Percentiles rank a stretch among this genome's conserved stretches.
Evolutionary conservation across 2,113 vertebrate species (phyloP).

Genomic region (Ochotona curzoniae): DNA sequence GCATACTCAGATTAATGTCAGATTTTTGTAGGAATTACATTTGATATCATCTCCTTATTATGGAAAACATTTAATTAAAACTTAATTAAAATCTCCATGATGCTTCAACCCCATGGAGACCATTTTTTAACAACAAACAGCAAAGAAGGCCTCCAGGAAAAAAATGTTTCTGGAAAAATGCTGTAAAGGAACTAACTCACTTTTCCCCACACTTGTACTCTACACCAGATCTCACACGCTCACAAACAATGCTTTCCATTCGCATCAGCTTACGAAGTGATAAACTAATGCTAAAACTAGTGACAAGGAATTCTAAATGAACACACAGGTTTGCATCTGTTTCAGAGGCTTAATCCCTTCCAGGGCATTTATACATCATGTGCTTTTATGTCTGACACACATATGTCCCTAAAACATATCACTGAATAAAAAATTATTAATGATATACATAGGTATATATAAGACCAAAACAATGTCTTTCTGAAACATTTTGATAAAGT

Average conservation of each 20-base stretch:
- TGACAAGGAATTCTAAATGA: slow-evolving; percentile 12
- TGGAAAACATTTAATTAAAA: slow-evolving; percentile 82
- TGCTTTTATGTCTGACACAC: background rate
- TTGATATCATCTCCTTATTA: slow-evolving; percentile 71
- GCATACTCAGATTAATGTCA: slow-evolving; percentile 52
- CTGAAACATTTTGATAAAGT: slow-evolving; percentile 18
- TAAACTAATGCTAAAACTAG: background rate
- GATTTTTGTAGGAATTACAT: slow-evolving; percentile 70
- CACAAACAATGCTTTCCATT: background rate
- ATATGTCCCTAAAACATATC: background rate
- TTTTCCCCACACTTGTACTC: slow-evolving; percentile 27
- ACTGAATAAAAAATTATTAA: slow-evolving; percentile 29
- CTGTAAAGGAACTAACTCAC: background rate
- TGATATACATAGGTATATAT: background rate
- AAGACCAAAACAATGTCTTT: background rate
- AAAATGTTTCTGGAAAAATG: slow-evolving; percentile 34
- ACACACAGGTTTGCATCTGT: background rate
- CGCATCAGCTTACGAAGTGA: background rate
- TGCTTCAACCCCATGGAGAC: slow-evolving; percentile 58
- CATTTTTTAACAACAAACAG: slow-evolving; percentile 67
- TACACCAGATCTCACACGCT: background rate
- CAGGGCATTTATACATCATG: background rate
- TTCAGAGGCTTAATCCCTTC: slow-evolving; percentile 36
- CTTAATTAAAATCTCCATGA: slow-evolving; percentile 82
- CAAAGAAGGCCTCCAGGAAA: slow-evolving; percentile 8